Base-by-base conservation (phyloP, 2,888 invertebrate genomes). In the Luperina testacea region DNA sequence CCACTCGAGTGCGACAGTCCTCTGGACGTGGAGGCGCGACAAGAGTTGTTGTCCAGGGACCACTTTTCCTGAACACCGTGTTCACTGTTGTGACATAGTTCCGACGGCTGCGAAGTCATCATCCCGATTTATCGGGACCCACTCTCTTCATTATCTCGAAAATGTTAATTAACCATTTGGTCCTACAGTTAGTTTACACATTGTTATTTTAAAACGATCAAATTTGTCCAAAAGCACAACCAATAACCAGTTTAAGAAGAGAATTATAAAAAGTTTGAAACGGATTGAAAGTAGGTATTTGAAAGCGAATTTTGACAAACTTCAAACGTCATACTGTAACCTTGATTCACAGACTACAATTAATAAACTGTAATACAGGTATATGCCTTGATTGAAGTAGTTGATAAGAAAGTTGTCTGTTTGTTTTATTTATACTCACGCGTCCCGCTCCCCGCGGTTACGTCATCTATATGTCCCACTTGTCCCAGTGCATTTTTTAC, bases 21-120 rank as follows among this genome's bases (percentile, higher is more conserved):
- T 53, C 93, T 91, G 6, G 95, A 96, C 15, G 95, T 96, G 11
- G 96, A 93, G 0, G 96, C 92, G 4, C 90, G 91, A 73, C 94
- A 94, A 48, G 88, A 78, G 20, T 87, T 78, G 65, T 86, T 90
- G 42, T 91, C 91, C n/a, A 85, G 83, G 13, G 91, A 91, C 90
- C 91, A 92, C 73, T 91, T 88, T 42, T 89, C 87, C 74, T 87
- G 88, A 45, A 84, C 68, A 48, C 74, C 72, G 51, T 87, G 81
- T 48, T 76, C 76, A 83, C 88, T 78, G 74, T 78, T 77, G 20
- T 61, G 78, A 72, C 80, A 80, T 70, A 84, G 72, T 77, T 87
- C 87, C 64, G 87, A 77, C 64, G 83, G 75, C 57, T 84, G 83
- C 17, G 81, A 79, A 82, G 82, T 87, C 90, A 89, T 90, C 72